These are phyloP conservation scores for Acleris sparsana DNA, from an alignment of 2,888 invertebrate species.

Conservation along the genomic window DNA sequence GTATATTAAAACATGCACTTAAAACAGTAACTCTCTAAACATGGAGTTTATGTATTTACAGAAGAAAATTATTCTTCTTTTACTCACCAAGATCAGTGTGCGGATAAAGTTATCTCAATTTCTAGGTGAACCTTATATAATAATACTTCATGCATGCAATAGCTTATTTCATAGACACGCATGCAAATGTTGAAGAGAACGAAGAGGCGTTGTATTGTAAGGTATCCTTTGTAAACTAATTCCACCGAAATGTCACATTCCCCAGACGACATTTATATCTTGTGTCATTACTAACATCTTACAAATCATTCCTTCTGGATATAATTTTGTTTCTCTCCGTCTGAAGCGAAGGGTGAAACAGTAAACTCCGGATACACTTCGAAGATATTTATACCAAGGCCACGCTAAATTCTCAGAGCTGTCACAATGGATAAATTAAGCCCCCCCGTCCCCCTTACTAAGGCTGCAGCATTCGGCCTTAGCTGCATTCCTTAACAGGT, in stretches of 20 bases:
- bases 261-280: too few species aligned
- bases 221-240: too few species aligned
- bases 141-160: too few species aligned
- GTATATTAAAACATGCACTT: too few species aligned
- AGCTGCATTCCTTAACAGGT: slow-evolving; percentile 66
- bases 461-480: slow-evolving; percentile 60
- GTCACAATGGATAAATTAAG: slow-evolving; percentile 67
- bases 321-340: not conserved
- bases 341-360: slow-evolving; percentile 7
- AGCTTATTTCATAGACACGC: too few species aligned
- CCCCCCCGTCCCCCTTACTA: slow-evolving; percentile 61
- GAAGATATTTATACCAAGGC: slow-evolving; percentile 44
- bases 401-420: slow-evolving; percentile 57
- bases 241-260: too few species aligned
- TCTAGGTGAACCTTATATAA: too few species aligned
- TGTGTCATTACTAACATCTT: too few species aligned
- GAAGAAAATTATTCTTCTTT: slow-evolving; percentile 8
- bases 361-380: slow-evolving; percentile 24
- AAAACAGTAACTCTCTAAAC: too few species aligned
- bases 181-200: too few species aligned
- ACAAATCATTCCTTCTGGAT: not conserved
- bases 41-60: too few species aligned
- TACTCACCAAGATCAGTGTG: not conserved
- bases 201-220: too few species aligned
- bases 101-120: not conserved